Conservation (phyloP, 92 coral and sea anemone species). For the Epizoanthus illoricatus region DNA sequence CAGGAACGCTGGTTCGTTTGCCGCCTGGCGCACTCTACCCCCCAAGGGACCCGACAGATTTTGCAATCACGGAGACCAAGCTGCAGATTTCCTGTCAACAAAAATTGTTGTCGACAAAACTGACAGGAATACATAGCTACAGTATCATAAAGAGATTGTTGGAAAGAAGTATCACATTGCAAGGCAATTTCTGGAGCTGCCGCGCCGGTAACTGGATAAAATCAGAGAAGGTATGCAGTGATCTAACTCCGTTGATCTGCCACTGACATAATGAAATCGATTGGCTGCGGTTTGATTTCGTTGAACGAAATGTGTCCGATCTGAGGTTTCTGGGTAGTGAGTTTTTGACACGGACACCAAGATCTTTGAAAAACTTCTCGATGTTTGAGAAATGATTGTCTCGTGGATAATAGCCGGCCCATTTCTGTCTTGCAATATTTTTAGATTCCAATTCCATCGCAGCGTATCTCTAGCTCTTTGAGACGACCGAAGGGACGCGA, state of each 20-base stretch:
- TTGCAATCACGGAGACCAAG: not conserved
- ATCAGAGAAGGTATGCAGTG: not conserved
- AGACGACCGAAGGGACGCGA: conserved; percentile 31
- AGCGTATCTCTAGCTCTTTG: conserved; percentile 11
- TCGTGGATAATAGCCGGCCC: not conserved
- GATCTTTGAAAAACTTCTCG: not conserved
- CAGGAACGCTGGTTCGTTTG: not conserved
- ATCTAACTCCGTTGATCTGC: not conserved
- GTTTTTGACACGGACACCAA: not conserved
- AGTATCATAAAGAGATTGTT: conserved; percentile 3
- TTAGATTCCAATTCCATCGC: not conserved
- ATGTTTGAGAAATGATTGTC: not conserved
- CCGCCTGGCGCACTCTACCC: conserved; percentile 23
- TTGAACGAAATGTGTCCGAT: no score
- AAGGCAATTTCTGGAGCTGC: not conserved
- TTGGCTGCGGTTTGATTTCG: conserved; percentile 1
- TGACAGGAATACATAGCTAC: not conserved
- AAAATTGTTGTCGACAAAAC: conserved; percentile 3
- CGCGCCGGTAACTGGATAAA: conserved; percentile 8
- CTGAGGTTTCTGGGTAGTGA: not conserved
- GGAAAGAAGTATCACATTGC: conserved; percentile 14
- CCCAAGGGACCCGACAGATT: conserved; percentile 10
- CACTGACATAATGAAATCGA: not conserved
- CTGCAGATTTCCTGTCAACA: conserved; percentile 5
- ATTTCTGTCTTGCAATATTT: not conserved